A percentile compares a stretch with the other conserved stretches of the same genome.
Evolutionary conservation across 2,113 vertebrate species (phyloP).

Genomic region (Xiphophorus couchianus): DNA sequence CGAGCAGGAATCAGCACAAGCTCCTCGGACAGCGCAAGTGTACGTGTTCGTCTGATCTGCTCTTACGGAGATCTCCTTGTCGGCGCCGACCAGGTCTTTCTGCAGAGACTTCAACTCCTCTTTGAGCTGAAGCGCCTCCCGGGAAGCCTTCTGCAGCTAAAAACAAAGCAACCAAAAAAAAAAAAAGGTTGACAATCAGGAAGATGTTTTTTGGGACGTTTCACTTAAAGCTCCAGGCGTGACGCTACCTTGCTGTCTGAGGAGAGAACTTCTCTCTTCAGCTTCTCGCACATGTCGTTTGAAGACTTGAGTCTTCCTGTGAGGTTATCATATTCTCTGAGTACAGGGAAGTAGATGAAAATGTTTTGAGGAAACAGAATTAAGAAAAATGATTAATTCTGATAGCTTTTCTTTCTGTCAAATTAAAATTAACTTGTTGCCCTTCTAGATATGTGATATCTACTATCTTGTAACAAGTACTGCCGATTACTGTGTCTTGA

Average conservation of each 20-base stretch:
- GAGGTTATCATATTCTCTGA: constrained; percentile 94
- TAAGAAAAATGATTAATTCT: neutral
- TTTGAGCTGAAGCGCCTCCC: constrained; percentile 80
- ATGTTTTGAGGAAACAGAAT: neutral
- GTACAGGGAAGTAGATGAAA: neutral
- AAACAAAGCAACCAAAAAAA: neutral
- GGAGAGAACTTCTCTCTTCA: constrained; percentile 89
- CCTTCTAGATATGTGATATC: no score
- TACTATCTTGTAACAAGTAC: no score
- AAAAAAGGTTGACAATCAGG: rapidly evolving
- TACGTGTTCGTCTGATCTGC: neutral
- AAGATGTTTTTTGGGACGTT: neutral
- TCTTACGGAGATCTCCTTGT: constrained; percentile 90
- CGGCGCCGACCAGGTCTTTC: constrained; percentile 87
- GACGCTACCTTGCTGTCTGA: constrained; percentile 86
- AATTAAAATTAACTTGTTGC: no score
- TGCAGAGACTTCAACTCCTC: constrained; percentile 88
- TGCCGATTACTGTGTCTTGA: no score
- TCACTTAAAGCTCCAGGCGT: neutral
- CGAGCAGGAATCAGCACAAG: neutral
- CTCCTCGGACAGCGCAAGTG: neutral
- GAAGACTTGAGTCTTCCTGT: constrained; percentile 86
- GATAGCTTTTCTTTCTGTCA: neutral
- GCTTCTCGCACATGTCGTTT: constrained; percentile 88
- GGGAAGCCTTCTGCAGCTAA: constrained; percentile 84